Evolutionary conservation across 2,113 vertebrate genomes (phyloP).

Genomic region (Melanerpes aurifrons): DNA sequence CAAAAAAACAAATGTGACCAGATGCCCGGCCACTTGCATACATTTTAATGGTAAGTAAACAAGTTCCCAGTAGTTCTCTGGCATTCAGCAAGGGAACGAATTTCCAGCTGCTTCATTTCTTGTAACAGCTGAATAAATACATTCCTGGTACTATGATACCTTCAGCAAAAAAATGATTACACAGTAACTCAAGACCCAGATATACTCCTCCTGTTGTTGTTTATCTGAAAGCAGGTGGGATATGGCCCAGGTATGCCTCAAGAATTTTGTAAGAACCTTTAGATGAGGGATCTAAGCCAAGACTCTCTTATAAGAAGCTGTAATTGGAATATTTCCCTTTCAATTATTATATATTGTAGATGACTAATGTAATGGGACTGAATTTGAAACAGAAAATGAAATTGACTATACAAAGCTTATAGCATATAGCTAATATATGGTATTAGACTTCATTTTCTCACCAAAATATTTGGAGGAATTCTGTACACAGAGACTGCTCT

Average conservation of each 20-base stretch:
- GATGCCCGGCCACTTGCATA: conserved; percentile 52
- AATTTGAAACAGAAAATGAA: background rate
- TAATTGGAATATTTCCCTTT: background rate
- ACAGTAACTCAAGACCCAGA: background rate
- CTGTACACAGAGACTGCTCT: background rate
- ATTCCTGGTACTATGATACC: conserved; percentile 6
- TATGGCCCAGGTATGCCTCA: background rate
- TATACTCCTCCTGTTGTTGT: conserved; percentile 1
- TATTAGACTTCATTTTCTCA: background rate
- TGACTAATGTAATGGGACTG: background rate
- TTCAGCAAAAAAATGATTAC: conserved; percentile 40
- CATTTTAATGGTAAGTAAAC: conserved; percentile 65
- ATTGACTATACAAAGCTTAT: background rate
- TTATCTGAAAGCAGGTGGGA: conserved; percentile 44
- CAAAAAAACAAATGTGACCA: conserved; percentile 54
- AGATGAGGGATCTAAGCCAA: background rate
- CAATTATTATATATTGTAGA: background rate
- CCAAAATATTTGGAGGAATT: background rate
- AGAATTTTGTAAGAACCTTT: conserved; percentile 3
- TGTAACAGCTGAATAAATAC: conserved; percentile 71
- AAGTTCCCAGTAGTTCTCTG: conserved; percentile 41
- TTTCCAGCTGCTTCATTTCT: conserved; percentile 67
- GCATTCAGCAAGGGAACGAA: conserved; percentile 31
- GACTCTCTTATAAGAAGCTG: background rate
- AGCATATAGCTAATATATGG: background rate